Evolutionary conservation across 2,113 vertebrate genomes (phyloP), one percentile per base, ranked within the genome.

Genomic region (Dromas ardeola): DNA sequence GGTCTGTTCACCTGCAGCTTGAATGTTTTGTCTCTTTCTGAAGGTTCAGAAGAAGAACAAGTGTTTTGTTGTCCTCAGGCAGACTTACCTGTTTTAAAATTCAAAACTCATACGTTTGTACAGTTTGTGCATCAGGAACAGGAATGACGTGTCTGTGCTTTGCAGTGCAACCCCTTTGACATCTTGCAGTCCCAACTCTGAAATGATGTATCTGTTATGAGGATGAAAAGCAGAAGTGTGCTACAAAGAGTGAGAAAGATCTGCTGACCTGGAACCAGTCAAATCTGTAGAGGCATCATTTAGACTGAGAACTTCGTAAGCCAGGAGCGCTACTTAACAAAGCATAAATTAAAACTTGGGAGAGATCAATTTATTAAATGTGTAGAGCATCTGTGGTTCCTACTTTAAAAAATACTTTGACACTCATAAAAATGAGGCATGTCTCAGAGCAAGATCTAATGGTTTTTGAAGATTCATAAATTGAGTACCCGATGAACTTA

Each of bases 231-330:
- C 69, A 87, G 88, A 77, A 90, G 15, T 53, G 42, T 71, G 42
- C 40, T 86, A 25, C 9, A 80, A 53, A 62, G 30, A 86, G 47
- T 80, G 67, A 81, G 82, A 81, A 73, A 63, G 69, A 72, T 91
- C 73, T 96, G 92, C 55, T 95, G 95, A 93, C 77, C 88, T 92
- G 94, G 73, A 95, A 81, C 83, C 61, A 76, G 73, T 58, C 86
- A 94, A 78, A 86, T 74, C 86, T 81, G 26, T 38, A 52, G 70
- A 95, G 76, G 21, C 14, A 2, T 42, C 14, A 2, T 42, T 65
- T 80, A 77, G 78, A 27, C 45, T n/a, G 53, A 73, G 61, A 15
- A 62, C 25, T 80, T 80, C 34, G 8, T 36, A 73, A 87, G 74
- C 72, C 89, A 90, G 74, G 71, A 93, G 6, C 55, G 53, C 25